These are phyloP conservation scores for Pseudorhiza aurosa DNA, from an alignment of 30 jellyfish, hydroid and myxozoan species.

Conservation along the genomic window DNA sequence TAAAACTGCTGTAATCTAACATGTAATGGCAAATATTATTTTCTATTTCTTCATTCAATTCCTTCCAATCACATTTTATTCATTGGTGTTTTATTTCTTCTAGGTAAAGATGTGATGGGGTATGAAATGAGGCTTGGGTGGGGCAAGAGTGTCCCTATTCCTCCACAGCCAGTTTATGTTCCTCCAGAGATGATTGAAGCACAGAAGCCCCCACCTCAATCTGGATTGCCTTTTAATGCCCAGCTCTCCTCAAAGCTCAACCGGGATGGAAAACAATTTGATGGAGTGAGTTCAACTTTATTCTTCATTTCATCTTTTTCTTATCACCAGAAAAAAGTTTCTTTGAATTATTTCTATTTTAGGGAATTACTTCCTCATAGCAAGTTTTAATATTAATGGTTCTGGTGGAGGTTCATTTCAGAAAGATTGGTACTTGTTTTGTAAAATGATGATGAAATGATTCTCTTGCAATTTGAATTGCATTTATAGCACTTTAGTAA, in stretches of 20 bases:
- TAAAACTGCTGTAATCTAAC: too few species aligned
- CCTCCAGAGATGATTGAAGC: conserved; percentile 96
- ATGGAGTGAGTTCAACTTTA: conserved; percentile 75
- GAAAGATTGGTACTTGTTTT: too few species aligned
- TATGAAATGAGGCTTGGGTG: conserved; percentile 97
- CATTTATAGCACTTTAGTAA: too few species aligned
- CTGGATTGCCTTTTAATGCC: conserved; percentile 95
- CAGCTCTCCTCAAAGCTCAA: conserved; percentile 69
- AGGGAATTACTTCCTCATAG: neutral
- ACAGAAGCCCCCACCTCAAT: conserved; percentile 93
- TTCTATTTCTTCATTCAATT: neutral
- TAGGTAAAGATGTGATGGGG: conserved; percentile 91
- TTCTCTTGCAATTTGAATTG: too few species aligned
- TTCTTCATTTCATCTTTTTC: neutral
- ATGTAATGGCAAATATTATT: neutral
- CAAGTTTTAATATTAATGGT: conserved; percentile 1
- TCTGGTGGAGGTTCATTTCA: neutral
- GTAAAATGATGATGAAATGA: too few species aligned
- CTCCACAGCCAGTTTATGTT: conserved; percentile 95
- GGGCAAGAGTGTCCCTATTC: conserved; percentile 98
- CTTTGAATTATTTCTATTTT: too few species aligned
- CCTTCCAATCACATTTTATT: neutral
- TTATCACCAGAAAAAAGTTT: too few species aligned
- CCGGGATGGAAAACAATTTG: conserved; percentile 65
- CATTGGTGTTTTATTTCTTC: neutral